These are phyloP conservation scores for Dipodomys merriami DNA, from an alignment of 2,113 vertebrate species.

Conservation along the genomic window DNA sequence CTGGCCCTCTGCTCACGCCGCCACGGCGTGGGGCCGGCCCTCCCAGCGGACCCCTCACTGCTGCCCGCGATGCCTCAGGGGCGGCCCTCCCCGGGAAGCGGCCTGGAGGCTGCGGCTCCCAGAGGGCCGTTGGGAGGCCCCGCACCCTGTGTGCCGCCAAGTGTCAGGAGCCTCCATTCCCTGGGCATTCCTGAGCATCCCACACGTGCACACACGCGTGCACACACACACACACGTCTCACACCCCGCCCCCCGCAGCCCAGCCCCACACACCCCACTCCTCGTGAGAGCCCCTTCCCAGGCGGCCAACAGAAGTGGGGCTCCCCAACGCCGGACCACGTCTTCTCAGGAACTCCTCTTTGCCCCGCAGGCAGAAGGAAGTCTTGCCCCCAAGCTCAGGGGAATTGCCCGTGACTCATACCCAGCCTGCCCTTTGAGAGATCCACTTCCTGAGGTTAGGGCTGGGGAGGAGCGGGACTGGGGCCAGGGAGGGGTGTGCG, in stretches of 20 bases:
- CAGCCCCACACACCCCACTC: not conserved
- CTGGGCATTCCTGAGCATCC: not conserved
- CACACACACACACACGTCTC: not conserved
- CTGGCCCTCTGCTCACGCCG: not conserved
- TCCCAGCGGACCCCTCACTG: no score
- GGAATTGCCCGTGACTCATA: slow-evolving; percentile 72
- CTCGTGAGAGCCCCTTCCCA: not conserved
- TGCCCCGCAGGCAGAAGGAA: not conserved
- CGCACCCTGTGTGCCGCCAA: not conserved
- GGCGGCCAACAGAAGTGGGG: not conserved
- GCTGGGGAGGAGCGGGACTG: not conserved
- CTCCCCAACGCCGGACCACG: slow-evolving; percentile 13
- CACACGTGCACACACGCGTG: rapidly evolving
- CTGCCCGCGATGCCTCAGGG: no score
- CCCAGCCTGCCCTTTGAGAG: slow-evolving; percentile 42
- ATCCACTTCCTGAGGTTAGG: slow-evolving; percentile 56
- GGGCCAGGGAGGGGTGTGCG: not conserved
- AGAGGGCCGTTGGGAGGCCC: not conserved
- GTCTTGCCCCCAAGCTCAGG: slow-evolving; percentile 9
- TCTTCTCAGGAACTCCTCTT: slow-evolving; percentile 14
- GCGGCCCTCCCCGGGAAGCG: no score
- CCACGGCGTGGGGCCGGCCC: not conserved
- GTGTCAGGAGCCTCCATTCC: not conserved
- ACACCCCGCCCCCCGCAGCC: no score
- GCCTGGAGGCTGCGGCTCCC: not conserved